phyloP scores from a whole-genome alignment of 2,797 vertebrate genomes.

The Epinephelus malabaricus region DNA sequence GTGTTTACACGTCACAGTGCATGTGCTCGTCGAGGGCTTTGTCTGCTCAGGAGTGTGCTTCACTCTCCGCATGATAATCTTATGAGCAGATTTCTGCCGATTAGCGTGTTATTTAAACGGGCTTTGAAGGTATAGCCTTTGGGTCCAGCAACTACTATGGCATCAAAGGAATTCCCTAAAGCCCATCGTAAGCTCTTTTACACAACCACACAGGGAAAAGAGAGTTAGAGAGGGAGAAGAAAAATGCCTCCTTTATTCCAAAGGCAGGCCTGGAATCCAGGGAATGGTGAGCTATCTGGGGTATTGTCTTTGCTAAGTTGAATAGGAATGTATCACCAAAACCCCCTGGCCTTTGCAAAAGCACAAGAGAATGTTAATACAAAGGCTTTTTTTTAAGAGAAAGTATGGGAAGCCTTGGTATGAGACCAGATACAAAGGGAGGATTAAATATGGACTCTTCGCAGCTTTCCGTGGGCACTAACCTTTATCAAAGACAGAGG shows the following conservation, averaged over 20 bases:
- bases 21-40: constrained; percentile 49
- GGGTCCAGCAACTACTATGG: constrained; percentile 71
- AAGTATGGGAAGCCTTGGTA: constrained; percentile 45
- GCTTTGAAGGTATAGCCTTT: constrained; percentile 81
- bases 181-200: constrained; percentile 81
- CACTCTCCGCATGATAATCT: constrained; percentile 75
- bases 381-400: constrained; percentile 44
- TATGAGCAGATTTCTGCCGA: constrained; percentile 83
- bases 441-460: constrained; percentile 65
- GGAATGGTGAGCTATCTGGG: constrained; percentile 72
- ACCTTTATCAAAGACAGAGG: constrained; percentile 75
- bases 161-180: constrained; percentile 79
- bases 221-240: constrained; percentile 49
- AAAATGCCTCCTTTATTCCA: constrained; percentile 76
- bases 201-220: constrained; percentile 62
- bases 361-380: constrained; percentile 68
- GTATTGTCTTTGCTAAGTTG: constrained; percentile 80
- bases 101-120: constrained; percentile 84
- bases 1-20: constrained; percentile 70
- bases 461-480: constrained; percentile 30
- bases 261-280: constrained; percentile 68
- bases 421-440: constrained; percentile 55
- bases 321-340: constrained; percentile 74
- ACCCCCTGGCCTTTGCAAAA: constrained; percentile 66
- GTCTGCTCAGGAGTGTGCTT: constrained; percentile 48